phyloP scores from a whole-genome alignment of 2,888 invertebrate genomes.

The Rhagophthalmus giganteus region DNA sequence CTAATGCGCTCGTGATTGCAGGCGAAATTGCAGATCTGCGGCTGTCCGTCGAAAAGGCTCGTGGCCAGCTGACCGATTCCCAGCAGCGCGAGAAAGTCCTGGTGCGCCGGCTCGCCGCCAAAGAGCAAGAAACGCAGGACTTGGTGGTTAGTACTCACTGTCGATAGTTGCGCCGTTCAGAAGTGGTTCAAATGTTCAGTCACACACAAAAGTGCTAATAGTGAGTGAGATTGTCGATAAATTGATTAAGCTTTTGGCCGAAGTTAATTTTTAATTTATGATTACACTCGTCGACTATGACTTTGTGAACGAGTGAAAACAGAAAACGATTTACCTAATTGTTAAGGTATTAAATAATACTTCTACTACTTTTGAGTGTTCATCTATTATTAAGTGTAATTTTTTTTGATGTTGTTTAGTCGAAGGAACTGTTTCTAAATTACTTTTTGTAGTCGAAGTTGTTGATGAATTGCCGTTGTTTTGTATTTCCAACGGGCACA shows the following conservation, averaged over 20 bases:
- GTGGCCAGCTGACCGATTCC: conserved; percentile 81
- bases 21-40: conserved; percentile 72
- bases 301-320: background rate
- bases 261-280: too few species aligned
- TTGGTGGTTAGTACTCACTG: conserved; percentile 75
- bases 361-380: background rate
- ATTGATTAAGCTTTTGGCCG: background rate
- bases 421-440: background rate
- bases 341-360: background rate
- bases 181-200: conserved; percentile 50
- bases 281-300: background rate
- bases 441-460: too few species aligned
- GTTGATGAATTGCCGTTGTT: too few species aligned
- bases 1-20: conserved; percentile 54
- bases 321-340: background rate
- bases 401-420: too few species aligned
- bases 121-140: conserved; percentile 97
- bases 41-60: conserved; percentile 78
- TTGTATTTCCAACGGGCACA: too few species aligned
- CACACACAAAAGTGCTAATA: conserved; percentile 8
- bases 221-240: conserved; percentile 10
- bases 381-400: background rate
- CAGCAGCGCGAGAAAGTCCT: conserved; percentile 90
- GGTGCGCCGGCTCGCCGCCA: conserved; percentile 87
- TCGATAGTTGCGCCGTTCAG: conserved; percentile 19